Conservation (phyloP, 1,140 invertebrate species). For the Triops cancriformis region DNA sequence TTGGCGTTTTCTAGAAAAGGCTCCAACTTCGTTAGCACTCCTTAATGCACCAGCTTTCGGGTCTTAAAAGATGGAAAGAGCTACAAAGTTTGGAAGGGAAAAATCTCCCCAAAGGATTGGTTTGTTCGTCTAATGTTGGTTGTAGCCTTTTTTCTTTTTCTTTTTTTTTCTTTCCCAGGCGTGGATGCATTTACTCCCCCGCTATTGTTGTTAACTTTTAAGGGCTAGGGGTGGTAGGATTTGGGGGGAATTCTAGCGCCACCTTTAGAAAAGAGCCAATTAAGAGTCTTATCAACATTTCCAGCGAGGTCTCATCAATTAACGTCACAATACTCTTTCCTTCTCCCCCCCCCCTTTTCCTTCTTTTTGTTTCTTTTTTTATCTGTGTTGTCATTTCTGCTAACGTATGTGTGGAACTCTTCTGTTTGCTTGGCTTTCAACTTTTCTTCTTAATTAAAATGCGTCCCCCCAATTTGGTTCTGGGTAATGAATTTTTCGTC, state of each 20-base stretch:
- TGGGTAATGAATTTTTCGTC: neutral
- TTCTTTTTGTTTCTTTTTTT: neutral
- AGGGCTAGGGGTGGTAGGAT: too few species aligned
- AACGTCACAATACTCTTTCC: neutral
- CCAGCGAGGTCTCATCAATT: constrained; percentile 9
- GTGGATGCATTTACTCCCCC: neutral
- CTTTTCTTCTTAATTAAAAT: constrained; percentile 7
- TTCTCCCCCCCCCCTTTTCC: neutral
- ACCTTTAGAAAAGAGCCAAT: constrained; percentile 5
- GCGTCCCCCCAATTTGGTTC: neutral
- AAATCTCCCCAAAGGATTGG: neutral
- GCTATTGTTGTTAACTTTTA: neutral
- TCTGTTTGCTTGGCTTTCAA: neutral
- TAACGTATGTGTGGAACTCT: neutral
- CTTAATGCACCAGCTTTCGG: constrained; percentile 9
- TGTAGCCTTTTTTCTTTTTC: neutral
- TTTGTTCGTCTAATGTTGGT: neutral
- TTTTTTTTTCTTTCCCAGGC: neutral
- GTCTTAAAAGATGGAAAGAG: constrained; percentile 13
- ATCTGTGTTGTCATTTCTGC: neutral
- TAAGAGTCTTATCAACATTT: constrained; percentile 14
- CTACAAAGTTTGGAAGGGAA: neutral
- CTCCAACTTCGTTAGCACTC: constrained; percentile 4
- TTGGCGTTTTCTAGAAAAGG: neutral
- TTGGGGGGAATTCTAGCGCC: neutral